Conservation (phyloP, 2,888 invertebrate genomes). For the Diplolepis rosae region DNA sequence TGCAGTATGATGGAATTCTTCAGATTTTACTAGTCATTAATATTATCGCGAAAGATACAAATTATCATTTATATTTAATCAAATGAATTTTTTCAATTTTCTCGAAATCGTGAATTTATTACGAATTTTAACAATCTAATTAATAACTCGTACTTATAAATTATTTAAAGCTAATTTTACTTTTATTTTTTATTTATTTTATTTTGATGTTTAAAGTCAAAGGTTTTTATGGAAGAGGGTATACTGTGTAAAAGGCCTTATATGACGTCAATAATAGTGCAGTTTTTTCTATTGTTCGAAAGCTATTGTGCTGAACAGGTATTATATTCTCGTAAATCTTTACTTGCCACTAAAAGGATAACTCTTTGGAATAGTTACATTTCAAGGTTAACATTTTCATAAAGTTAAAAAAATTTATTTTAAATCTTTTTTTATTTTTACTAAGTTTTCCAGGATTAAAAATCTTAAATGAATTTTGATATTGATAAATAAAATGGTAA, state of each 20-base stretch:
- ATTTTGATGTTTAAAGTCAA: slow-evolving; percentile 10
- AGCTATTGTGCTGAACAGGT: not conserved
- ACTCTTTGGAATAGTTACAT: too few relatives aligned
- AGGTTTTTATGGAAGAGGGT: not conserved
- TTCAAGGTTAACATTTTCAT: too few relatives aligned
- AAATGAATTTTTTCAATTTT: not conserved
- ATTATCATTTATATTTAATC: not conserved
- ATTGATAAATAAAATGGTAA: too few relatives aligned
- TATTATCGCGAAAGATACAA: not conserved
- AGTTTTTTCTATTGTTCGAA: slow-evolving; percentile 11
- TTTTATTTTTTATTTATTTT: not conserved
- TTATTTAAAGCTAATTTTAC: not conserved
- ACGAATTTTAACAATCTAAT: not conserved
- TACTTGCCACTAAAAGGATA: slow-evolving; percentile 24
- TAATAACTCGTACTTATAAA: not conserved
- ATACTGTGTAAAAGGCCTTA: not conserved
- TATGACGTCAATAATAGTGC: slow-evolving; percentile 7
- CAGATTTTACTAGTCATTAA: not conserved
- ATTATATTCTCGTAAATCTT: slow-evolving; percentile 12
- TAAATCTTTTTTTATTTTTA: too few relatives aligned
- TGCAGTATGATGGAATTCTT: slow-evolving; percentile 13
- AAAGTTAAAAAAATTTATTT: too few relatives aligned
- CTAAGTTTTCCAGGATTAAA: too few relatives aligned
- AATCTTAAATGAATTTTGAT: not conserved
- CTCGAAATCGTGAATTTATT: not conserved